A percentile compares a stretch with the other conserved stretches of the same genome.
These are phyloP conservation scores for Altica lythri DNA, from an alignment of 2,888 invertebrate genomes.

Conservation along the genomic window DNA sequence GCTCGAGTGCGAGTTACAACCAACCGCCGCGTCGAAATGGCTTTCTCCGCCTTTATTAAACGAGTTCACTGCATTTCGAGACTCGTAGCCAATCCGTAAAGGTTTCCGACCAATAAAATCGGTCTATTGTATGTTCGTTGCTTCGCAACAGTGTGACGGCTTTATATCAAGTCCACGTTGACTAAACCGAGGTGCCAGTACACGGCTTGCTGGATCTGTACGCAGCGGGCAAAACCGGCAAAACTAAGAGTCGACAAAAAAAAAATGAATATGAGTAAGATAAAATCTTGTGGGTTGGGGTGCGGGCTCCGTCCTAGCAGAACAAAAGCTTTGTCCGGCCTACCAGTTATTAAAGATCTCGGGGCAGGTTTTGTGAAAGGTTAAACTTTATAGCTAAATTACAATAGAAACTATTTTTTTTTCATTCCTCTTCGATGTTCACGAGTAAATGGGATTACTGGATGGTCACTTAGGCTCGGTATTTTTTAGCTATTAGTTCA, in stretches of 20 bases:
- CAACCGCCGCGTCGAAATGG: constrained; percentile 25
- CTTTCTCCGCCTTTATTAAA: constrained; percentile 51
- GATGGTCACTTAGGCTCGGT: constrained; percentile 34
- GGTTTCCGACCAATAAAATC: constrained; percentile 45
- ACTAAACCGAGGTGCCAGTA: constrained; percentile 58
- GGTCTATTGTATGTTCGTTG: constrained; percentile 47
- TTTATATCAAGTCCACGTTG: constrained; percentile 54
- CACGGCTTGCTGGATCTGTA: constrained; percentile 56
- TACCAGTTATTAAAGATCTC: constrained; percentile 56
- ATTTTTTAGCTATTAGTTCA: constrained; percentile 7
- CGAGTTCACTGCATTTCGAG: constrained; percentile 47
- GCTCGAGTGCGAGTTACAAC: constrained; percentile 10
- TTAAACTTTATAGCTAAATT: constrained; percentile 55
- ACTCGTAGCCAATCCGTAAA: constrained; percentile 39
- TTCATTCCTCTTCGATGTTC: constrained; percentile 37
- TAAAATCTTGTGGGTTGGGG: constrained; percentile 58
- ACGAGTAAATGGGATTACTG: constrained; percentile 33
- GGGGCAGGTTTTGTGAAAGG: constrained; percentile 53
- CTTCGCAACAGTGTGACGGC: constrained; percentile 48
- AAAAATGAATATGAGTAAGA: constrained; percentile 56
- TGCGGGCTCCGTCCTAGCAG: constrained; percentile 53
- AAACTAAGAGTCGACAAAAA: constrained; percentile 58
- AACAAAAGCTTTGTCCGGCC: constrained; percentile 55
- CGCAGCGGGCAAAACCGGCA: constrained; percentile 57
- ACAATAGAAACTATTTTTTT: constrained; percentile 53